A percentile compares a stretch with the other conserved stretches of the same genome.
phyloP scores from a whole-genome alignment of 2,113 vertebrate genomes.

The cattle (Bos taurus) region ARS-UCD2.0 NC_037333.1:105136501-105137000 shows the following conservation, averaged over 20 bases:
- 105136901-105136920: neutral
- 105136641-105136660: neutral
- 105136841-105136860: neutral
- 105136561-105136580: neutral
- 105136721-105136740: neutral
- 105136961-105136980: neutral
- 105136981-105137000: neutral
- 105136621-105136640: neutral
- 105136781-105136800: neutral
- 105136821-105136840: neutral
- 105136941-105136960: neutral
- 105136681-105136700: neutral
- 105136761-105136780: neutral
- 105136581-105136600: neutral
- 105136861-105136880: neutral
- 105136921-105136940: neutral
- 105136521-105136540: neutral
- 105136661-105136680: neutral
- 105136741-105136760: neutral
- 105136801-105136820: neutral
- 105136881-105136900: neutral
- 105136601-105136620: neutral
- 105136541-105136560: neutral
- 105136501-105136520: fast-evolving
- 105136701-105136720: neutral